These are phyloP conservation scores for Caenorhabditis virilis DNA, from an alignment of 2,888 invertebrate genomes.

Conservation along the genomic window DNA sequence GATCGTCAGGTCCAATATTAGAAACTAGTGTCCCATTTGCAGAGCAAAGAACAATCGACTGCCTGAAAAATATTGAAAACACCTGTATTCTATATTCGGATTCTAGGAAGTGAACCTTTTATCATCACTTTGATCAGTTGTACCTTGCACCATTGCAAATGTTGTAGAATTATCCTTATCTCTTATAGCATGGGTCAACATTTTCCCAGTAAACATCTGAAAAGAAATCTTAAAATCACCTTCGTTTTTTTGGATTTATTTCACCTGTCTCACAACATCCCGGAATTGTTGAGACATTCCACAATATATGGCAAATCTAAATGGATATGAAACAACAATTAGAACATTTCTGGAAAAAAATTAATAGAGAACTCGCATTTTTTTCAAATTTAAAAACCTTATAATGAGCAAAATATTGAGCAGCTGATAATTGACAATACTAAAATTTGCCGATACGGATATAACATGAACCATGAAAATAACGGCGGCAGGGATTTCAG, in stretches of 20 bases:
- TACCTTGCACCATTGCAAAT: slow-evolving; percentile 37
- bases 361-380: background rate
- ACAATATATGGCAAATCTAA: slow-evolving; percentile 91
- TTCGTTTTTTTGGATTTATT: background rate
- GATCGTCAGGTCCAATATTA: slow-evolving; percentile 24
- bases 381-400: slow-evolving; percentile 38
- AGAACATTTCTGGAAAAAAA: slow-evolving; percentile 78
- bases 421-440: slow-evolving; percentile 57
- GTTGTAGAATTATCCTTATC: slow-evolving; percentile 52
- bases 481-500: slow-evolving; percentile 69
- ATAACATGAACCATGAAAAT: slow-evolving; percentile 65
- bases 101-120: slow-evolving; percentile 16
- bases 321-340: slow-evolving; percentile 85
- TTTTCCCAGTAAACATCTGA: slow-evolving; percentile 50
- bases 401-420: slow-evolving; percentile 62
- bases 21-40: slow-evolving; percentile 33
- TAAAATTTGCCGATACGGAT: slow-evolving; percentile 56
- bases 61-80: slow-evolving; percentile 12
- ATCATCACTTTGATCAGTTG: slow-evolving; percentile 39
- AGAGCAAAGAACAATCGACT: slow-evolving; percentile 33
- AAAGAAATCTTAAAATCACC: background rate
- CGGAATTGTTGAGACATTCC: slow-evolving; percentile 66
- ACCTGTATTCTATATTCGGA: background rate
- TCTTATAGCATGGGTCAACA: slow-evolving; percentile 36
- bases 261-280: slow-evolving; percentile 53